Evolutionary conservation across 1,140 invertebrate genomes (phyloP).

Genomic region (Drosophila sp.): DNA sequence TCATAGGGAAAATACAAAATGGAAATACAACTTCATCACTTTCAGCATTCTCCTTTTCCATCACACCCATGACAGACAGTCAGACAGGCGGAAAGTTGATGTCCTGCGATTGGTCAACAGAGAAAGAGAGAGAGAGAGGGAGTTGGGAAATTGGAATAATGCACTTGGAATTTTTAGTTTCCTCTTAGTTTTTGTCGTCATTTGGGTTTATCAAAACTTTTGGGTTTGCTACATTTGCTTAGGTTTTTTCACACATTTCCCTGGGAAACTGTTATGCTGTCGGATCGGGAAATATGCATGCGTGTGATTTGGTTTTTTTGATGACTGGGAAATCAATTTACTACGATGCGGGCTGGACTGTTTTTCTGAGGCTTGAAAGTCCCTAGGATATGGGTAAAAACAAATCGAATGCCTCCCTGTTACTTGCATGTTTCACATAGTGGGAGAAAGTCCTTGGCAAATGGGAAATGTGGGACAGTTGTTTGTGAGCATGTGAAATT

Average conservation of each 20-base stretch:
- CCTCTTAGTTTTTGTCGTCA: slow-evolving; percentile 51
- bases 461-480: slow-evolving; percentile 30
- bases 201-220: slow-evolving; percentile 80
- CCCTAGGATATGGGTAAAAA: slow-evolving; percentile 40
- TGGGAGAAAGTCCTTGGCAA: slow-evolving; percentile 10
- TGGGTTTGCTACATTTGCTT: slow-evolving; percentile 59
- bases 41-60: slow-evolving; percentile 44
- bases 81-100: slow-evolving; percentile 12
- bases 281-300: slow-evolving; percentile 40
- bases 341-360: slow-evolving; percentile 36
- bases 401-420: slow-evolving; percentile 29
- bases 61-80: slow-evolving; percentile 56
- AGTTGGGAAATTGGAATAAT: slow-evolving; percentile 61
- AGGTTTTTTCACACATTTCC: slow-evolving; percentile 52
- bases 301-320: slow-evolving; percentile 63
- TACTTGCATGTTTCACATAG: slow-evolving; percentile 1
- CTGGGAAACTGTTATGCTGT: slow-evolving; percentile 37
- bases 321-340: slow-evolving; percentile 46
- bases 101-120: slow-evolving; percentile 45
- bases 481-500: slow-evolving; percentile 26
- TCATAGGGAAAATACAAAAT: slow-evolving; percentile 70
- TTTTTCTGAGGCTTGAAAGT: slow-evolving; percentile 33
- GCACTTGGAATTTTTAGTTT: slow-evolving; percentile 54
- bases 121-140: slow-evolving; percentile 24
- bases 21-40: slow-evolving; percentile 63